Conservation (phyloP, 2,113 vertebrate species). For the Rhombomys opimus region DNA sequence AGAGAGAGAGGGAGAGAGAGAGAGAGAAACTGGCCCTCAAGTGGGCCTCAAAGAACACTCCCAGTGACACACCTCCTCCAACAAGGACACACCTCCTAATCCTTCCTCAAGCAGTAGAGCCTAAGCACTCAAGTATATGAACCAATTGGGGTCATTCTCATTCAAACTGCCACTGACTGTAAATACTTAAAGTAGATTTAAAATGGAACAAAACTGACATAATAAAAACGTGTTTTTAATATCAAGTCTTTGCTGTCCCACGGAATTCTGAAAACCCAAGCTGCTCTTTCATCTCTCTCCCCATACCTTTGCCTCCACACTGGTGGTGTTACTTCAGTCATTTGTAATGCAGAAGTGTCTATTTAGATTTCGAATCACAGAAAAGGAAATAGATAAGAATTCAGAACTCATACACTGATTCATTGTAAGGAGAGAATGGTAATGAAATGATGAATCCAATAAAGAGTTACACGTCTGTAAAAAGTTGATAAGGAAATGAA, state of each 20-base stretch:
- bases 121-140: neutral
- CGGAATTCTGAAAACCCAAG: neutral
- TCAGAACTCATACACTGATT: conserved; percentile 34
- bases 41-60: too few species aligned
- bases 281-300: neutral
- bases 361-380: neutral
- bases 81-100: neutral
- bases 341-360: neutral
- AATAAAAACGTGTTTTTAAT: neutral
- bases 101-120: neutral
- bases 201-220: neutral
- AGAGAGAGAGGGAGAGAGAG: neutral
- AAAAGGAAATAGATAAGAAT: conserved; percentile 60
- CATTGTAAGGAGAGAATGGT: neutral
- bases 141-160: neutral
- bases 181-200: neutral
- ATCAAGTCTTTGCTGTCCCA: neutral
- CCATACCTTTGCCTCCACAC: neutral
- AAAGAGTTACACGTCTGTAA: conserved; percentile 56
- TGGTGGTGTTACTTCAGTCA: neutral
- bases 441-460: conserved; percentile 47
- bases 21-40: neutral
- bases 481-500: conserved; percentile 68
- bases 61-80: too few species aligned
- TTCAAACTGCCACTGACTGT: neutral